Base-by-base conservation (phyloP, 2,797 vertebrate genomes). In the Catostomus latipinnis region DNA sequence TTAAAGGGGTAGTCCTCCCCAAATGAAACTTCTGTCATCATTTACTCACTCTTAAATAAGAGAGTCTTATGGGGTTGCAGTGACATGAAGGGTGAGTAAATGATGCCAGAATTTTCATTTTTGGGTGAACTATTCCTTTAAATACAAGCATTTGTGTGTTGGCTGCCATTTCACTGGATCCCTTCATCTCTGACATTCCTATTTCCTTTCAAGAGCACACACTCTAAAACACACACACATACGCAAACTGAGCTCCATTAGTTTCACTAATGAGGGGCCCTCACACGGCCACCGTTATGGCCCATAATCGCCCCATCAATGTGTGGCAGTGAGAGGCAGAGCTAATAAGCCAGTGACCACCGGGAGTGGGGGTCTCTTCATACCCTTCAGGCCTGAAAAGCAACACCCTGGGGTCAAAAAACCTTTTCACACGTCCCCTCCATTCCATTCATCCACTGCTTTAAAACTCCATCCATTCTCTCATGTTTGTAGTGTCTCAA, bases 311-410 rank as follows among this genome's bases (percentile, higher is more conserved):
- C 71, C 80, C 50, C 66, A 73, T 80, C 70, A 58, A 45, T 10
- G 61, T 66, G 77, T 50, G 77, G 52, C 50, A 5, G 52, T 66
- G 52, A 73, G 61, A 72, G 69, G 61, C 69, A 57, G 45, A 73
- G 77, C 60, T 80, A 80, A 83, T 83, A 76, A 80, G 56, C 43
- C 53, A 56, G 46, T 75, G 82, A 71, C 58, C 67, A 83, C 71
- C 48, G 58, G 13, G 71, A 57, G 66, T 54, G 52, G 72, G 71
- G 65, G 53, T 70, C 66, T 79, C 52, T 65, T 56, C 53, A 76
- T 48, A 76, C 52, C 69, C 68, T 76, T 76, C 52, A 76, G 58
- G 54, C 18, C 69, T 18, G 70, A 80, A 76, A 76, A 71, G 13
- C 68, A 43, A 34, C 18, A 13, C 43, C 45, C 52, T 12, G 53